Evolutionary conservation across 2,797 vertebrate genomes (phyloP), one percentile per base, ranked within the genome.

Genomic region (Malacoraja senta): DNA sequence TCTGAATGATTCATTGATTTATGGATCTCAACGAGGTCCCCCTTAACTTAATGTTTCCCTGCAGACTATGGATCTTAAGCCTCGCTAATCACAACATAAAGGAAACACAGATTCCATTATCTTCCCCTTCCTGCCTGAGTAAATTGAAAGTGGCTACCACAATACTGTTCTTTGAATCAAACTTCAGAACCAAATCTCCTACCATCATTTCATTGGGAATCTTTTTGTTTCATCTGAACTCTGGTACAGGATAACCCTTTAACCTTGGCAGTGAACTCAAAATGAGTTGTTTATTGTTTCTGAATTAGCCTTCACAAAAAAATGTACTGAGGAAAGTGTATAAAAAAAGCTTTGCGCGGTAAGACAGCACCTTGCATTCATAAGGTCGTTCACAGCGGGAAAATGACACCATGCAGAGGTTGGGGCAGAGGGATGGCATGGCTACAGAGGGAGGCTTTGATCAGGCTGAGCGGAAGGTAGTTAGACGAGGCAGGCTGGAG

Each of bases 241-340:
- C 83, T 65, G 83, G 12, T 86, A 7, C 83, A 86, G 83, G 58
- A 65, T 86, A 86, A 65, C 61, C 81, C 83, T 86, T 63, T 65
- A 58, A 86, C 83, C 83, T 68, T 88, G 61, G 63, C n/a, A 68
- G 44, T 79, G 84, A n/a, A 63, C n/a, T 65, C 84, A 8, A 88
- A 88, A 83, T 83, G 44, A 88, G 84, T 32, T 35, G 68, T 88
- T 88, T 68, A 88, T 88, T 88, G n/a, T 88, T 88, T 88, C 63
- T 88, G 32, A 68, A 88, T 68, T 65, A 88, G n/a, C 84, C 68
- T 88, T 88, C 84, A 88, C 83, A 86, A 32, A 63, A 6, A 86
- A 86, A 17, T 32, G 83, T 68, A 88, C 35, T 88, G 84, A 88
- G n/a, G 84, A 21, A 68, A n/a, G 65, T 1, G 71, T 24, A 7